Percentiles rank a stretch among this genome's conserved stretches.
Conservation (phyloP, 2,113 vertebrate genomes). For the Hemichromis elongatus region DNA sequence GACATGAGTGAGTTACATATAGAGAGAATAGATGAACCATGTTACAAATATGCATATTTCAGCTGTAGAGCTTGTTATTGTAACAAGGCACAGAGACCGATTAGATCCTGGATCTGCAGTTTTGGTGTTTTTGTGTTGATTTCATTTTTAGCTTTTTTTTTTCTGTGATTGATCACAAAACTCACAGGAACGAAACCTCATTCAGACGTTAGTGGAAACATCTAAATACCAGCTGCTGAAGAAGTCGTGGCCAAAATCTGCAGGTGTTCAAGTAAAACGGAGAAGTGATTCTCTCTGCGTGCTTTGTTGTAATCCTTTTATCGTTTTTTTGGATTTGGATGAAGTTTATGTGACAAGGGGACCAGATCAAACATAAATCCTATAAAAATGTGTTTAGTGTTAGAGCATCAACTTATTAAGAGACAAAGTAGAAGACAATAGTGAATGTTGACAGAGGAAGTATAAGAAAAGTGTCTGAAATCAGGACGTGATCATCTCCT, state of each 20-base stretch:
- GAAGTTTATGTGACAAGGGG: background rate
- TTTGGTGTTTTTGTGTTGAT: background rate
- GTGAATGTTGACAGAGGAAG: background rate
- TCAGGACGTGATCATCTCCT: background rate
- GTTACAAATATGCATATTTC: background rate
- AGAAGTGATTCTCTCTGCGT: background rate
- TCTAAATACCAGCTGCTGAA: background rate
- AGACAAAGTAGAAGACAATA: fast-evolving
- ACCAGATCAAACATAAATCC: background rate
- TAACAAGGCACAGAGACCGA: fast-evolving
- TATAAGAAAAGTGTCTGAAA: background rate
- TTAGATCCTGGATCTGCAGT: fast-evolving
- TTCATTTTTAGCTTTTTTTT: background rate
- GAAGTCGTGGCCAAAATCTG: background rate
- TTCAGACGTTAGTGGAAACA: background rate
- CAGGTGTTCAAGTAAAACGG: background rate
- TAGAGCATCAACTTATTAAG: background rate
- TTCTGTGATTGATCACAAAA: background rate
- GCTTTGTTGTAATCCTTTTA: background rate
- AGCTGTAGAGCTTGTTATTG: background rate
- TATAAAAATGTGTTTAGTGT: background rate
- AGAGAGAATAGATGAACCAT: background rate
- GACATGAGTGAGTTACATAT: background rate
- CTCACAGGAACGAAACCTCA: fast-evolving
- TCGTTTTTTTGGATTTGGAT: background rate